These are phyloP conservation scores for Hypotaenidia okinawae DNA, from an alignment of 2,797 vertebrate species.

Conservation along the genomic window DNA sequence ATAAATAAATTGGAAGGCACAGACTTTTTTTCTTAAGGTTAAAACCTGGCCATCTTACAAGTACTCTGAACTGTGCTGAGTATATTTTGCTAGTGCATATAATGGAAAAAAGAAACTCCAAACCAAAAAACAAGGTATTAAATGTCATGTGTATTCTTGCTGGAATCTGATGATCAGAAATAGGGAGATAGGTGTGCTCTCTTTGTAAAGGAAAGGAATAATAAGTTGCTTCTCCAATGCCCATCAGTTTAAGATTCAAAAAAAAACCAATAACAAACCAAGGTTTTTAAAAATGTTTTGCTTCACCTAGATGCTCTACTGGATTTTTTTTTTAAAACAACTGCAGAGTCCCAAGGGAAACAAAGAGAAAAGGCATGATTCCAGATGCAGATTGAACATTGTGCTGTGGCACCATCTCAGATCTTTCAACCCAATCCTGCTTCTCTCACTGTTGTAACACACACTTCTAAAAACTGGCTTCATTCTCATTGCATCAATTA, in stretches of 20 bases:
- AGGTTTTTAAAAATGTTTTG: not conserved
- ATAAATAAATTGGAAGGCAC: not conserved
- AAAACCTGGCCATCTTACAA: not conserved
- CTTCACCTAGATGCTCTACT: not conserved
- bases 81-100: not conserved
- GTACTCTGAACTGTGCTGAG: not conserved
- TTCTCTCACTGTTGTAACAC: not conserved
- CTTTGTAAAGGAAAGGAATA: not conserved
- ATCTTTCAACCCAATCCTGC: not conserved
- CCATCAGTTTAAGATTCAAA: not conserved
- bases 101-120: not conserved
- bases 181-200: not conserved
- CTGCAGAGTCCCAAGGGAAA: not conserved
- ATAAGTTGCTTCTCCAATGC: not conserved
- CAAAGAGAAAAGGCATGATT: not conserved
- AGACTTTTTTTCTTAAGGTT: not conserved
- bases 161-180: conserved; percentile 8
- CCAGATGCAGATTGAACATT: not conserved
- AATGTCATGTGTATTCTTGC: not conserved
- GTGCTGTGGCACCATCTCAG: not conserved
- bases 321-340: not conserved
- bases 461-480: not conserved
- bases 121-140: not conserved
- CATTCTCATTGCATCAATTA: not conserved
- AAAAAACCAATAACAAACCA: not conserved